Evolutionary conservation across 2,797 vertebrate species (phyloP).

Genomic region (Chloroceryle amazona): DNA sequence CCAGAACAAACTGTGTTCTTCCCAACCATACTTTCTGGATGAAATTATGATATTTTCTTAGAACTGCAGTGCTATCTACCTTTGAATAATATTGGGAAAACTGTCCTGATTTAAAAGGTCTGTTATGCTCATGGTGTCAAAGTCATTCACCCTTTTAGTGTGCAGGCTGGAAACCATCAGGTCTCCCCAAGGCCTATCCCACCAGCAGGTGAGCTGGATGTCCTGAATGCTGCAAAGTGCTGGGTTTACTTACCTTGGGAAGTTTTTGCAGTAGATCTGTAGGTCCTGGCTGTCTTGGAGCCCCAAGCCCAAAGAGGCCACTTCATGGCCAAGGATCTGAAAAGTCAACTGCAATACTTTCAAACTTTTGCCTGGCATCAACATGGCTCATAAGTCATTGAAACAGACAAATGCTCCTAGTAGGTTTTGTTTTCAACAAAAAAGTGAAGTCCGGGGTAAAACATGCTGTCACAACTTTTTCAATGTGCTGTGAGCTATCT

Average conservation of each 20-base stretch:
- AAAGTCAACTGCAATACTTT: background rate
- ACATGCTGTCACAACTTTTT: background rate
- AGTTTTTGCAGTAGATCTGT: background rate
- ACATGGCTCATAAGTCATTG: background rate
- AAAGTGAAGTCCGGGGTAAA: background rate
- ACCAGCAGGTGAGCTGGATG: background rate
- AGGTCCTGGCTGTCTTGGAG: background rate
- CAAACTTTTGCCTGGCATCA: background rate
- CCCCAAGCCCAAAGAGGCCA: background rate
- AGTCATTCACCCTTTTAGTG: background rate
- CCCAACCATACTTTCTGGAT: too few relatives aligned
- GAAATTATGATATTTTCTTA: too few relatives aligned
- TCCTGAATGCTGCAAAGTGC: background rate
- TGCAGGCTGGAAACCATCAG: background rate
- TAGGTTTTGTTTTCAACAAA: background rate
- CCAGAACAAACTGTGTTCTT: too few relatives aligned
- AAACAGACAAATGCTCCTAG: background rate
- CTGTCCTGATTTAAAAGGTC: background rate
- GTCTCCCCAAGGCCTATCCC: rapidly evolving
- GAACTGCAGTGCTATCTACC: too few relatives aligned
- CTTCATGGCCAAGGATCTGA: background rate
- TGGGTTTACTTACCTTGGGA: background rate
- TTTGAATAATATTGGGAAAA: too few relatives aligned
- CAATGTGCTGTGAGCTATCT: background rate
- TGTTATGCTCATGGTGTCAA: background rate